Evolutionary conservation across 2,113 vertebrate genomes (phyloP).

Genomic region (Canis aureus): DNA sequence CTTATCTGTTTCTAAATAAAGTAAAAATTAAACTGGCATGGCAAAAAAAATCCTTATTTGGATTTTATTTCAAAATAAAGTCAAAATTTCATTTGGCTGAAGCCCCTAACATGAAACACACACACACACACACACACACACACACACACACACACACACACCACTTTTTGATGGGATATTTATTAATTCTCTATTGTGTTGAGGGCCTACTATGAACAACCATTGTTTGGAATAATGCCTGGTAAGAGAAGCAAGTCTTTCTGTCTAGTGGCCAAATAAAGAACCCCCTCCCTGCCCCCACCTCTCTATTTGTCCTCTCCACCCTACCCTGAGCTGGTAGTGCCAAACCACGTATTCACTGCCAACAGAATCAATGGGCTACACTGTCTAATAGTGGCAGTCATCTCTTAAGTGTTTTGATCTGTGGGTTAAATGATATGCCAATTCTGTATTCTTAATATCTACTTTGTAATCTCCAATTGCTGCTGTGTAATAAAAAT

Average conservation of each 20-base stretch:
- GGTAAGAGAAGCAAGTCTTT: conserved; percentile 18
- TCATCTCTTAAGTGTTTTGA: conserved; percentile 62
- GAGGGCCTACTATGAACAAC: neutral
- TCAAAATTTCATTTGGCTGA: conserved; percentile 52
- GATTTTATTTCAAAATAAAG: conserved; percentile 43
- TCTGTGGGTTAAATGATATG: conserved; percentile 59
- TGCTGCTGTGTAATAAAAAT: conserved; percentile 66
- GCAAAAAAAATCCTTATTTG: neutral
- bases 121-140: neutral
- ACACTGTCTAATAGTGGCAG: neutral
- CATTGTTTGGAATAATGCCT: conserved; percentile 8
- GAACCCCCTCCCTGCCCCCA: neutral
- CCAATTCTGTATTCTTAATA: conserved; percentile 60
- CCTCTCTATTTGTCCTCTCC: conserved; percentile 4
- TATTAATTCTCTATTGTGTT: neutral
- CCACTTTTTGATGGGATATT: neutral
- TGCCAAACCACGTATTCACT: conserved; percentile 41
- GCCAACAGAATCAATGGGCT: conserved; percentile 47
- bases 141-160: neutral
- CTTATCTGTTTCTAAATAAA: conserved; percentile 23
- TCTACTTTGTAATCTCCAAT: conserved; percentile 56
- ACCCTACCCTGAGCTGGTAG: neutral
- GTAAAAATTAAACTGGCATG: conserved; percentile 2
- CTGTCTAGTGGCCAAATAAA: neutral
- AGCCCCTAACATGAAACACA: neutral